Percentiles rank a stretch among this genome's conserved stretches.
phyloP scores from a whole-genome alignment of 1,140 invertebrate genomes.

The Drosophila carrolli region DNA sequence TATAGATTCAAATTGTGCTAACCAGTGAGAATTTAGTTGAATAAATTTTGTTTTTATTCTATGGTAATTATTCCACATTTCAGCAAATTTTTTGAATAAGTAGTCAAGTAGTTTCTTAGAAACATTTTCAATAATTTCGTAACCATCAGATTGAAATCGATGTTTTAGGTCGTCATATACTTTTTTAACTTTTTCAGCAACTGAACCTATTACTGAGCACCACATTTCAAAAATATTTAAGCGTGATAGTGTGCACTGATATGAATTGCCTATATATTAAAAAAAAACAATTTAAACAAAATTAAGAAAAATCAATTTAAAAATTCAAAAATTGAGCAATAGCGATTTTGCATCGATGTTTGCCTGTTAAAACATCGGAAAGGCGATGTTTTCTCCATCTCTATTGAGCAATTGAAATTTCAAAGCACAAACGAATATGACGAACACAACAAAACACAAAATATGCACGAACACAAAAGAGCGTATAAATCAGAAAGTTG shows the following conservation, averaged over 20 bases:
- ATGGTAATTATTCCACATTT: conserved; percentile 3
- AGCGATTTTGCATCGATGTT: background rate
- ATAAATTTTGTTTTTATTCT: conserved; percentile 6
- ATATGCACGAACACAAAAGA: conserved; percentile 3
- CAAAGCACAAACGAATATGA: conserved; percentile 7
- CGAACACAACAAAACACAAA: conserved; percentile 10
- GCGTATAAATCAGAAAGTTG: background rate
- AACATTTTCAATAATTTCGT: conserved; percentile 1
- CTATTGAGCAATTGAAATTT: background rate
- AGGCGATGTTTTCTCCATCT: background rate
- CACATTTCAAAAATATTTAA: conserved; percentile 8
- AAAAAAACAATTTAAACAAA: background rate
- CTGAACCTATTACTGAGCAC: background rate
- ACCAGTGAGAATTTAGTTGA: background rate
- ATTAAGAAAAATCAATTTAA: background rate
- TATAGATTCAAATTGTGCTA: background rate
- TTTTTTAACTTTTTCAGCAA: background rate
- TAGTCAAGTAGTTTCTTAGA: background rate
- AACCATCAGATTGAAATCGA: conserved; percentile 6
- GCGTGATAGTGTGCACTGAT: background rate
- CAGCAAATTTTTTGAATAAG: background rate
- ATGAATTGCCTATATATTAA: conserved; percentile 4
- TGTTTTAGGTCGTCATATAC: background rate
- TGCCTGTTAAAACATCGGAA: too few species aligned
- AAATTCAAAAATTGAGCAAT: background rate